A percentile compares a stretch with the other conserved stretches of the same genome.
Conservation (phyloP, 2,888 invertebrate species). For the Salticus scenicus region DNA sequence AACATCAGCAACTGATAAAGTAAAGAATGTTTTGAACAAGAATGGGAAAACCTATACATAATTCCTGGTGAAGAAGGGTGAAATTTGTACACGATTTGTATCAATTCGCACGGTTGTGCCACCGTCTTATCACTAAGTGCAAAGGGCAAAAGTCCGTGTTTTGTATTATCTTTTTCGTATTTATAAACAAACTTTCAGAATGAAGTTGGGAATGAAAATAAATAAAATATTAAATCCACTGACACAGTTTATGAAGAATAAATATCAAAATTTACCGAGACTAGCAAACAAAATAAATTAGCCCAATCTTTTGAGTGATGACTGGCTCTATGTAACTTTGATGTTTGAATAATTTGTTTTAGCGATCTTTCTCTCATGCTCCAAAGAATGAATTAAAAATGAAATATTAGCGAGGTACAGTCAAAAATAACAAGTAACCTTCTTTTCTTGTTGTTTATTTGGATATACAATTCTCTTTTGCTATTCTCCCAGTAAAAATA, state of each 20-base stretch:
- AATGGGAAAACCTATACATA: conserved; percentile 24
- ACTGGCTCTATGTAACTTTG: too few relatives aligned
- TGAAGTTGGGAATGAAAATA: conserved; percentile 16
- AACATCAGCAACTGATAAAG: conserved; percentile 46
- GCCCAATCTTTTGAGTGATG: too few relatives aligned
- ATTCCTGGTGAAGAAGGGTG: conserved; percentile 23
- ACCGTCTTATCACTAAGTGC: conserved; percentile 37
- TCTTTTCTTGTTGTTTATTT: too few relatives aligned
- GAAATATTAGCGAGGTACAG: too few relatives aligned
- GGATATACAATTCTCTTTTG: too few relatives aligned
- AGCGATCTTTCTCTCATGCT: too few relatives aligned
- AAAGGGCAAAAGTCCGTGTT: conserved; percentile 30
- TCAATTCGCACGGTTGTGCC: neutral
- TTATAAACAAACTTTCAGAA: conserved; percentile 39
- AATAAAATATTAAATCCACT: neutral
- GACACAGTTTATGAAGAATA: neutral
- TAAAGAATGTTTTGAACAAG: conserved; percentile 46
- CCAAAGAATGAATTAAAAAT: too few relatives aligned
- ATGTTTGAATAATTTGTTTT: too few relatives aligned
- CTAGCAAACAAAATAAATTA: too few relatives aligned
- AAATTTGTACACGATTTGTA: conserved; percentile 26
- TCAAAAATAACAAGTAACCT: too few relatives aligned
- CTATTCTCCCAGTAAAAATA: too few relatives aligned
- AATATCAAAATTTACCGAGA: too few relatives aligned
- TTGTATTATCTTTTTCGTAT: conserved; percentile 26